Base-by-base conservation (phyloP, 2,797 vertebrate genomes). In the Gephyroberyx darwinii region DNA sequence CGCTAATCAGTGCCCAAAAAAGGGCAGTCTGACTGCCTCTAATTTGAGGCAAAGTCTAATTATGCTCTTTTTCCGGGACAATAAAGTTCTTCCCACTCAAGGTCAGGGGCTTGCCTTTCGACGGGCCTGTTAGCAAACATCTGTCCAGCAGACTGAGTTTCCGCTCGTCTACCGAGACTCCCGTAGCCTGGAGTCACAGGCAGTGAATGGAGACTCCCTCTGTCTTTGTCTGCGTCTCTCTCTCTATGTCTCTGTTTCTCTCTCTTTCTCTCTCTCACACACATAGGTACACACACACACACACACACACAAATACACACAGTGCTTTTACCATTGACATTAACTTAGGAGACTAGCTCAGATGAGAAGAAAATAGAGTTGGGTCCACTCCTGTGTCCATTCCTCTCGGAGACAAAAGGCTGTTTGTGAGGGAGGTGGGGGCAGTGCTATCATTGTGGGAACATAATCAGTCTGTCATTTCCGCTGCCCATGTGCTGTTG, bases 381-480 rank as follows among this genome's bases (percentile, higher is more conserved):
- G 85, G 92, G 92, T 93, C 92, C 87, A 51, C 75, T 85, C 70
- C 84, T 84, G 84, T 87, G 89, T 87, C 87, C 59, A 82, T 79
- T 87, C 69, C 81, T 90, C 87, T 90, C 16, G 2, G 65, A 91
- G 87, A 97, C 96, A 96, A 96, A 96, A 95, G 94, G 84, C 91
- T 93, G 92, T 94, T 95, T 98, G 95, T 97, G 91, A 94, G 88
- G 86, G 90, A 91, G 88, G 93, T 93, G 92, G 93, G 93, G 92
- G 95, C 94, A 94, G 94, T 93, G 92, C 93, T 97, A 96, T 97
- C 95, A 94, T 94, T 96, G 94, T 94, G 93, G 94, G 95, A 96
- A 96, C 95, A 95, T 96, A 96, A 97, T 98, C 96, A 96, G 94
- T 90, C 94, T 95, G 94, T 95, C 94, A 95, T 98, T 98, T 99